A percentile compares a stretch with the other conserved stretches of the same genome.
Evolutionary conservation across 2,797 vertebrate genomes (phyloP).

Genomic region (Hydrolagus colliei): DNA sequence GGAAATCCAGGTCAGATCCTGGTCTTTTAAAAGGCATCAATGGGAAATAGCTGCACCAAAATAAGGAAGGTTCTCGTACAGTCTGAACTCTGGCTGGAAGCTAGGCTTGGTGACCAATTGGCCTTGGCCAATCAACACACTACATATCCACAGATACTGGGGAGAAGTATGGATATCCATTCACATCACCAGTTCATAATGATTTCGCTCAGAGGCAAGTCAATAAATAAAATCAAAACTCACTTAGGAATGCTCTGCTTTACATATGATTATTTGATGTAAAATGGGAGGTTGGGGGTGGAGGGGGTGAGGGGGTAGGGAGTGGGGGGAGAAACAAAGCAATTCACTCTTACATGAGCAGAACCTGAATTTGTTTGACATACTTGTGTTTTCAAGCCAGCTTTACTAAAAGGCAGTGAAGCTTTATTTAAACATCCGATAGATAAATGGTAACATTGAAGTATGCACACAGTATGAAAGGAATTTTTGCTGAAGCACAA

Average conservation of each 20-base stretch:
- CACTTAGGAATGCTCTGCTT: too few relatives aligned
- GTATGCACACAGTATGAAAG: constrained; percentile 1
- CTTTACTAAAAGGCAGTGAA: not conserved
- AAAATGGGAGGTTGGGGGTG: too few relatives aligned
- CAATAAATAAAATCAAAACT: not conserved
- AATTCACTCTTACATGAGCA: not conserved
- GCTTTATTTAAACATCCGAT: not conserved
- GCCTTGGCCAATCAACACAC: too few relatives aligned
- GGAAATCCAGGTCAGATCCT: not conserved
- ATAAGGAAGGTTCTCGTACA: not conserved
- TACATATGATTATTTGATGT: too few relatives aligned
- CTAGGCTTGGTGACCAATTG: not conserved
- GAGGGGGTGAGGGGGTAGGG: too few relatives aligned
- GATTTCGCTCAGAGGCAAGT: not conserved
- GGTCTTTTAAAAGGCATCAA: too few relatives aligned
- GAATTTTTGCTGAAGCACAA: constrained; percentile 25
- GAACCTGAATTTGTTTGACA: constrained; percentile 12
- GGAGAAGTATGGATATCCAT: too few relatives aligned
- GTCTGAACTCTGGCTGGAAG: not conserved
- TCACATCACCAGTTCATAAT: too few relatives aligned
- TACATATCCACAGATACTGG: too few relatives aligned
- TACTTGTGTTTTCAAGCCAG: constrained; percentile 14
- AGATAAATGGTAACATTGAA: not conserved
- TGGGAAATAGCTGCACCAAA: too few relatives aligned
- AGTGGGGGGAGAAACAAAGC: not conserved